These are phyloP conservation scores for Hippopotamyrus pictus DNA, from an alignment of 2,797 vertebrate species.

Conservation along the genomic window DNA sequence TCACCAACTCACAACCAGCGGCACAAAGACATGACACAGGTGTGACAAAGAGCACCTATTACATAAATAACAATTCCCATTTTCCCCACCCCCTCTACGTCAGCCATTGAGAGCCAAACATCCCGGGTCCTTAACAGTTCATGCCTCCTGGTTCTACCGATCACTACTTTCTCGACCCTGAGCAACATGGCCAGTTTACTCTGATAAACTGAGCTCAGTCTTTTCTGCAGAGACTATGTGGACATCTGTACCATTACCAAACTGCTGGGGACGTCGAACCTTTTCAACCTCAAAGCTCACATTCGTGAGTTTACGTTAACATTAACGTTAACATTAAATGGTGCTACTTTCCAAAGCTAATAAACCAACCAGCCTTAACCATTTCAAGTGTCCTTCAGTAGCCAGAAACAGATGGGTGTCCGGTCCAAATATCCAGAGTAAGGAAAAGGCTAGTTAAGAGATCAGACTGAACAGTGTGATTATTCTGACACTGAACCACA, in stretches of 20 bases:
- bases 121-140: neutral
- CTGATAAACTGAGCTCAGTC: neutral
- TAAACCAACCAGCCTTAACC: neutral
- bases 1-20: neutral
- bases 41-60: neutral
- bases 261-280: neutral
- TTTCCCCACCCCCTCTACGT: neutral
- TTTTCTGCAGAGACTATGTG: neutral
- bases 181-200: neutral
- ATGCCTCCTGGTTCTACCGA: neutral
- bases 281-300: neutral
- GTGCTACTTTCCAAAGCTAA: neutral
- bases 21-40: neutral
- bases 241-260: neutral
- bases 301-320: neutral
- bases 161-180: neutral
- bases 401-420: neutral
- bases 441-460: neutral
- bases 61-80: neutral
- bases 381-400: neutral
- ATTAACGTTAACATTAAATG: neutral
- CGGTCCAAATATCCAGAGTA: neutral
- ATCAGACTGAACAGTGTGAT: neutral
- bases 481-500: neutral
- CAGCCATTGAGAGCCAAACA: neutral